phyloP scores from a whole-genome alignment of 2,797 vertebrate species.

The Eupleurogrammus muticus region DNA sequence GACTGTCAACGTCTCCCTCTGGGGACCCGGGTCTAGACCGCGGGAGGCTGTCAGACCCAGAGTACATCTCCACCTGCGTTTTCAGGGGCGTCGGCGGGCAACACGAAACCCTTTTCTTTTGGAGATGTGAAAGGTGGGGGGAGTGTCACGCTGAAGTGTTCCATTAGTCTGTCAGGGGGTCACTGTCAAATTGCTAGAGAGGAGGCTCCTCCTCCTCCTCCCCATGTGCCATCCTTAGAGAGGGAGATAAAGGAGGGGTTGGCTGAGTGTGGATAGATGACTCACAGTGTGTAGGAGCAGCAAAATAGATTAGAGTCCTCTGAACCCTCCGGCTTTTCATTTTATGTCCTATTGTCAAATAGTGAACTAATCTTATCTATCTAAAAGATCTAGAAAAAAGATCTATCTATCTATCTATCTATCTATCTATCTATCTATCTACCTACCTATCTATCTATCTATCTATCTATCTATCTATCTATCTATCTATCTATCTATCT shows the following conservation, averaged over 20 bases:
- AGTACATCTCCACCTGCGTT: conserved; percentile 27
- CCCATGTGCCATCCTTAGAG: conserved; percentile 45
- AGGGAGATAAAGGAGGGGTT: conserved; percentile 58
- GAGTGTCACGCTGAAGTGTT: conserved; percentile 50
- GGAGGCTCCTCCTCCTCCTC: conserved; percentile 40
- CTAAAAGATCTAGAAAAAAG: conserved; percentile 28
- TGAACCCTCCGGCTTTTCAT: conserved; percentile 63
- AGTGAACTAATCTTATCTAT: conserved; percentile 27
- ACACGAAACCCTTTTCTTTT: conserved; percentile 39
- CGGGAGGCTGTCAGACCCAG: not conserved
- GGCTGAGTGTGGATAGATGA: conserved; percentile 68
- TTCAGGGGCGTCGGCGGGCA: conserved; percentile 15
- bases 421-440: conserved; percentile 17
- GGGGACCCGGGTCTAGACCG: no score
- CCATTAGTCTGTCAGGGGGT: conserved; percentile 53
- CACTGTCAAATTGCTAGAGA: conserved; percentile 58
- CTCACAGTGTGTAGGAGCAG: conserved; percentile 75
- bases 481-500: conserved; percentile 31
- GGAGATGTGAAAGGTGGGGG: conserved; percentile 40
- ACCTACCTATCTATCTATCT: conserved; percentile 24
- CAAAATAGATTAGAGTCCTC: conserved; percentile 66
- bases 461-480: conserved; percentile 33
- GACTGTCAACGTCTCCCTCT: no score
- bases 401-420: conserved; percentile 3
- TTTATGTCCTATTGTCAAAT: conserved; percentile 44